Percentiles rank a stretch among this genome's conserved stretches.
Evolutionary conservation across 2,113 vertebrate species (phyloP).

Genomic region (Pelmatolapia mariae): DNA sequence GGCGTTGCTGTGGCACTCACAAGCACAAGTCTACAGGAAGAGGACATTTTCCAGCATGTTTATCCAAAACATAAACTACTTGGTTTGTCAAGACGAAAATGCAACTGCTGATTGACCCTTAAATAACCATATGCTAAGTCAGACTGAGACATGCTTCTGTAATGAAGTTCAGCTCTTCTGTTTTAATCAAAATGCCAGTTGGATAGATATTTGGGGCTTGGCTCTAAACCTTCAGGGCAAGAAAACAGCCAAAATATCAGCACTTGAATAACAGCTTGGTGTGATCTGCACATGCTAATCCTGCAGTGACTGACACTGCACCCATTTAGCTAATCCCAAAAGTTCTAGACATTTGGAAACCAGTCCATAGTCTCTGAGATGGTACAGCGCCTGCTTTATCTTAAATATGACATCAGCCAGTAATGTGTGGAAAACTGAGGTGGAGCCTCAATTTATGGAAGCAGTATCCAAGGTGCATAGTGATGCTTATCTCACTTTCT

Average conservation of each 20-base stretch:
- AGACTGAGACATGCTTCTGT: not conserved
- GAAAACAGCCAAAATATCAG: not conserved
- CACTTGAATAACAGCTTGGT: not conserved
- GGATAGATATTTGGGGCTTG: not conserved
- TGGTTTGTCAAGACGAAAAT: not conserved
- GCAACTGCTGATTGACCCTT: not conserved
- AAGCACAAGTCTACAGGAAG: not conserved
- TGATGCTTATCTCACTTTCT: no score
- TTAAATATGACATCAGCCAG: not conserved
- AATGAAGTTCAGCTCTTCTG: not conserved
- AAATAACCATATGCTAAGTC: not conserved
- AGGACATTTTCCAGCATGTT: constrained; percentile 34
- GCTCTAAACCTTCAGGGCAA: not conserved
- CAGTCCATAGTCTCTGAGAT: not conserved
- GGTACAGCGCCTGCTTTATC: not conserved
- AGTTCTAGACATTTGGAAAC: not conserved
- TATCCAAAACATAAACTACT: constrained; percentile 24
- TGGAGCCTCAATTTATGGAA: not conserved
- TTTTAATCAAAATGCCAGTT: not conserved
- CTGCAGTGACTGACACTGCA: not conserved
- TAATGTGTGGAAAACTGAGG: not conserved
- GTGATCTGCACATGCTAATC: not conserved
- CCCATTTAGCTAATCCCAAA: not conserved
- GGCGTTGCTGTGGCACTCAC: not conserved
- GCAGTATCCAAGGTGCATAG: not conserved